Evolutionary conservation across 1,140 invertebrate genomes (phyloP), one percentile per base, ranked within the genome.

Genomic region (Nymphalis io): DNA sequence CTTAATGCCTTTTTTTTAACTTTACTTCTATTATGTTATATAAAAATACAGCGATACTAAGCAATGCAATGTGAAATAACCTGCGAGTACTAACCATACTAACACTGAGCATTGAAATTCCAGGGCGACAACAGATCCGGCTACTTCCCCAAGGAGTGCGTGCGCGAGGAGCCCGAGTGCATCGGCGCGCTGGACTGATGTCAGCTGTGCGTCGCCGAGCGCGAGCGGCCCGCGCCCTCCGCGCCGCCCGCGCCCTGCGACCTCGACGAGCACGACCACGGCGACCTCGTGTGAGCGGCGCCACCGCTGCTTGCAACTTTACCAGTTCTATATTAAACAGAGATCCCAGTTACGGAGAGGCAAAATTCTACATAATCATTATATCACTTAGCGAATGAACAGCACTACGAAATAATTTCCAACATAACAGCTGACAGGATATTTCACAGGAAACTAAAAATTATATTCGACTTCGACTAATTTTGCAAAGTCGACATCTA

Each of bases 131-230:
- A 89, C 72, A 77, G 88, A 1, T 86, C 90, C 1, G 92, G 92
- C 2, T 92, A 90, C 78, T 92, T 92, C 82, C 92, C 92, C 0
- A 92, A 92, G 75, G 92, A 92, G 71, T 92, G 90, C 73, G 92
- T 92, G 61, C 85, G 88, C 53, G 92, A 92, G 82, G 92, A 92
- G 58, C 92, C 90, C 0, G 90, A 92, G 74, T 92, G 89, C 61
- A 87, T 92, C 60, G 90, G 90, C 3, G 89, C 85, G 73, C 77
- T 92, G 11, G 91, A 92, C 85, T 92, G 89, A 92, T 89, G 88
- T 76, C 83, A 85, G 80, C 82, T 85, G 58, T 90, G 88, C 80
- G 82, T 87, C 85, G 85, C 84, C 79, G 84, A 88, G 84, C 87
- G 88, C 78, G 85, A 84, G 81, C 73, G 79, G 74, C 55, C 63